These are phyloP conservation scores for Hippopotamyrus pictus DNA, from an alignment of 2,797 vertebrate species.

Conservation along the genomic window DNA sequence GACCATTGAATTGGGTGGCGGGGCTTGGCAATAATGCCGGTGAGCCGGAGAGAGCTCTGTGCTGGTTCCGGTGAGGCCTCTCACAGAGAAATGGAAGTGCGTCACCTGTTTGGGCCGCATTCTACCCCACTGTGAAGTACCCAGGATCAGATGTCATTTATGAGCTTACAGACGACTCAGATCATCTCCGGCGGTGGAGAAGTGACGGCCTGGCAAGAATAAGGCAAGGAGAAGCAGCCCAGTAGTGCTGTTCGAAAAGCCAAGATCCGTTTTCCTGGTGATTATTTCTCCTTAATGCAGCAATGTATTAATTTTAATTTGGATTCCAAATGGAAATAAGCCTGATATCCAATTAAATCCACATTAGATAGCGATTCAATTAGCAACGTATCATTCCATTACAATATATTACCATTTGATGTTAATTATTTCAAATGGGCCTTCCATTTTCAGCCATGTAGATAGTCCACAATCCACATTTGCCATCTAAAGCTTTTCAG, in stretches of 20 bases:
- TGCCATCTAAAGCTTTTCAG: constrained; percentile 31
- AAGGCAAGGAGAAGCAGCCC: not conserved
- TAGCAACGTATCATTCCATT: constrained; percentile 39
- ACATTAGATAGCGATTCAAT: constrained; percentile 39
- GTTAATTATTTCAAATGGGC: constrained; percentile 42
- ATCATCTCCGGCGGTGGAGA: constrained; percentile 38
- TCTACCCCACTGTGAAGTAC: constrained; percentile 25
- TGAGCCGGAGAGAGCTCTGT: constrained; percentile 14
- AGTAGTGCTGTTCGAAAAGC: constrained; percentile 10
- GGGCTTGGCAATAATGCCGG: constrained; percentile 33
- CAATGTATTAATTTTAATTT: constrained; percentile 41
- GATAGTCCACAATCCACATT: constrained; percentile 32
- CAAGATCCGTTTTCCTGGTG: constrained; percentile 27
- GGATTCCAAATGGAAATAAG: constrained; percentile 37
- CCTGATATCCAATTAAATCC: constrained; percentile 39
- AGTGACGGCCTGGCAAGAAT: constrained; percentile 34
- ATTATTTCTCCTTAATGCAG: constrained; percentile 31
- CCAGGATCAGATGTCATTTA: constrained; percentile 55
- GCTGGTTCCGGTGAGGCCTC: constrained; percentile 51
- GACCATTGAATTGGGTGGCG: constrained; percentile 74
- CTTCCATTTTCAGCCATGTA: constrained; percentile 27
- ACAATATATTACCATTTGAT: constrained; percentile 37
- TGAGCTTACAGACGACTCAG: constrained; percentile 40
- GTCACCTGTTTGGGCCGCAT: not conserved
- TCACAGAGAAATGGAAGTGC: not conserved